Evolutionary conservation across 1,140 invertebrate genomes (phyloP), one percentile per base, ranked within the genome.

Genomic region (Zaprionus capensis): DNA sequence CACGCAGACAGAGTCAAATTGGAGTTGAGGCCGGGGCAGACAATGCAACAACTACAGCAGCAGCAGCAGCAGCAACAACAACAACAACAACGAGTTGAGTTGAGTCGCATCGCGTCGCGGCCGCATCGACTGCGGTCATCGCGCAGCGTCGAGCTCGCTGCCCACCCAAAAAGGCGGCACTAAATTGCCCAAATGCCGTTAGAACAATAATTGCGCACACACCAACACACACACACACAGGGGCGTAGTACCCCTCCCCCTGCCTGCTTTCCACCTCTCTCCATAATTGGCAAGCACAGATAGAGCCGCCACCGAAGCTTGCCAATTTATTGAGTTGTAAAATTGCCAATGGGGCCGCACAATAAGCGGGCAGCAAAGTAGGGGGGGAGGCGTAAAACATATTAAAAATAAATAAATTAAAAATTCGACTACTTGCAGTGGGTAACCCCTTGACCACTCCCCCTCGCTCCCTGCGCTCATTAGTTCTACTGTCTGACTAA

Each of bases 301-400:
- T 88, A 88, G 71, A 71, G 61, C 22, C 81, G 71, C 38, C 12
- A n/a, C 38, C 38, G 20, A 17, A n/a, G 41, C 20, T 51, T 78
- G 83, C 83, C 86, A 88, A 88, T 88, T 88, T 88, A 88, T 88
- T 88, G 85, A 88, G 85, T 88, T 88, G 81, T 90, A 83, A 90
- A 88, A 84, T 77, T 75, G 57, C 56, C 63, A 72, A 38, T 69
- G 63, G 64, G 55, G 53, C 9, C 24, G 28, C 51, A 55, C 51
- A 28, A 65, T 20, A 9, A 22, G 31, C 28, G 51, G 20, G 6
- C 6, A 11, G 22, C 5, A n/a, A 28, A 1, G 56, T 15, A 61
- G 58, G 56, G 31, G 22, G 44, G 36, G 26, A 17, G 51, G 58
- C 12, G 28, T 31, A 14, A 22, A 67, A 68, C 81, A 74, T 88